Evolutionary conservation across 2,797 vertebrate species (phyloP), one percentile per base, ranked within the genome.

Genomic region (Smutsia temminckii): DNA sequence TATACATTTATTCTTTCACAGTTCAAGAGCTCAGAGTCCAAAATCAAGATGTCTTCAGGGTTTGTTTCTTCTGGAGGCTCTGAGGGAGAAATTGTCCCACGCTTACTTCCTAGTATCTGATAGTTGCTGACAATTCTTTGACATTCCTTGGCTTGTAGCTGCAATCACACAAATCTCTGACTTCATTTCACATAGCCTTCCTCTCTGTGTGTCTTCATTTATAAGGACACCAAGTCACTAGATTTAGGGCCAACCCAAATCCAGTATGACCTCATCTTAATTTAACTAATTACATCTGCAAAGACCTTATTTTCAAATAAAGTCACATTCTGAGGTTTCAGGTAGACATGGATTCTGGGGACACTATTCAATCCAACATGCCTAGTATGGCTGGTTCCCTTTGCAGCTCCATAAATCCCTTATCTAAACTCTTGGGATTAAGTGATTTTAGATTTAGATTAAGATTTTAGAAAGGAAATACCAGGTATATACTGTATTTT

Each of bases 381-480:
- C 1, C 61, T 27, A 63, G 40, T 53, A 59, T 72, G 46, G 37
- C 63, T 23, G 3, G 4, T 21, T 29, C 87, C 11, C 23, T 92
- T 79, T 92, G 53, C n/a, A 96, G 51, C 20, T 84, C 25, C 8
- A 11, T 86, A 94, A 46, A 59, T 87, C 64, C 51, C 25, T 77
- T 53, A 53, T 59, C 81, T 95, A 77, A 87, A 94, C 12, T 92
- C 59, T 90, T 59, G 20, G 27, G 8, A 25, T 5, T 69, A 61
- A 77, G 71, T 80, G 78, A 80, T 49, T 66, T 74, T 42, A 85
- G 18, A 72, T 29, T 64, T 89, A 51, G 13, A 72, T 23, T 64
- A 84, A 51, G 13, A 90, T 64, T 81, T 89, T 93, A 79, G 86
- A 89, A 94, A 92, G n/a, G 16, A 87, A 85, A 85, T 83, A 61